Conservation (phyloP, 2,797 vertebrate species). For the Squalus acanthias region DNA sequence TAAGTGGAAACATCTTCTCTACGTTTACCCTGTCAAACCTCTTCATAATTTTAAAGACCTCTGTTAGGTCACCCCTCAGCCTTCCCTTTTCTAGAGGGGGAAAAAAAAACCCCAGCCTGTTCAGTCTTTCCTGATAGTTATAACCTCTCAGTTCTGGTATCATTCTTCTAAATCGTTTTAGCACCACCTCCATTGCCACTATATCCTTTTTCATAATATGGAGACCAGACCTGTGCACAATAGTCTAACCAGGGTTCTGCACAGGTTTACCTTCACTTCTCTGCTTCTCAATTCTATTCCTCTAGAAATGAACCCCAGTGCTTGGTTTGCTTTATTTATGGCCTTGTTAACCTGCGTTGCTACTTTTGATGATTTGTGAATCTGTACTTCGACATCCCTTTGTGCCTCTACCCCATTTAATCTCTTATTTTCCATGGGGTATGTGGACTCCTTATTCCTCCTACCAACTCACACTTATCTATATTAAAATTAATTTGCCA, state of each 20-base stretch:
- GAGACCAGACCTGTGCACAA: not conserved
- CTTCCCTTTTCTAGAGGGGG: too few species aligned
- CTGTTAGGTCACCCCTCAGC: not conserved
- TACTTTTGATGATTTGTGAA: not conserved
- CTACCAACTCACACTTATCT: not conserved
- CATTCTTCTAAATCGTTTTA: not conserved
- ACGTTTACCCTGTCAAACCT: not conserved
- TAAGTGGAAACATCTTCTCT: not conserved
- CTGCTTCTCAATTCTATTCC: not conserved
- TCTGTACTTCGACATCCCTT: not conserved
- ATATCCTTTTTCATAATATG: not conserved
- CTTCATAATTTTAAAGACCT: not conserved
- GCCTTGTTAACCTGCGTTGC: too few species aligned
- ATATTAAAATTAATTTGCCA: not conserved
- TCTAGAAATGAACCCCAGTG: not conserved
- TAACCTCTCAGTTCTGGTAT: not conserved
- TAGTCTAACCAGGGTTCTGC: not conserved
- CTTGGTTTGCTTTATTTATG: not conserved
- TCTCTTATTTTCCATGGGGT: not conserved
- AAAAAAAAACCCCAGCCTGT: not conserved
- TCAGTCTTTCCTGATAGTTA: not conserved
- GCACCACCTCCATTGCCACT: not conserved
- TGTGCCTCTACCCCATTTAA: not conserved
- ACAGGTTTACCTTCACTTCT: not conserved
- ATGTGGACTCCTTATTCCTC: not conserved